phyloP scores from a whole-genome alignment of 2,113 vertebrate genomes.

The Isichthys henryi region DNA sequence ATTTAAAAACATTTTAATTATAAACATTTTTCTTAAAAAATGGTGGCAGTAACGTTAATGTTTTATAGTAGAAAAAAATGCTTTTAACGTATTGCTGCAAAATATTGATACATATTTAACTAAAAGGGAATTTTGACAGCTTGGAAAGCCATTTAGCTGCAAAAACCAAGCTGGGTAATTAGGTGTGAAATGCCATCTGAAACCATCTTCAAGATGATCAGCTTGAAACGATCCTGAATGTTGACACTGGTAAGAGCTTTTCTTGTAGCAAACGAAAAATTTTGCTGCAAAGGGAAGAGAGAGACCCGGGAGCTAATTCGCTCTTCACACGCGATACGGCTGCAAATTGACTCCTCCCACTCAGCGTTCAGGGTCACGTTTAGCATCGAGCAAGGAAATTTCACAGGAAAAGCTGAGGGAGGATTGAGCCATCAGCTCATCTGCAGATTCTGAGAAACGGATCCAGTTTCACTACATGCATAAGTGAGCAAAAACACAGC shows the following conservation, averaged over 20 bases:
- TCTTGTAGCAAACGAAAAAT: not conserved
- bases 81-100: not conserved
- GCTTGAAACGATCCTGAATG: not conserved
- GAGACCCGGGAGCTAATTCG: not conserved
- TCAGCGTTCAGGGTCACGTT: not conserved
- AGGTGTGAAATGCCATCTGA: not conserved
- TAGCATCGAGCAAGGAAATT: not conserved
- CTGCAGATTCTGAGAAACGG: not conserved
- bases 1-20: not conserved
- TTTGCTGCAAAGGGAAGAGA: not conserved
- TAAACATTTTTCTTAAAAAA: not conserved
- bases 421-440: not conserved
- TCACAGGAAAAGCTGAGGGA: not conserved
- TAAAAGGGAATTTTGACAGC: not conserved
- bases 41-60: not conserved
- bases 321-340: not conserved
- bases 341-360: not conserved
- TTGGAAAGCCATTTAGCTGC: not conserved
- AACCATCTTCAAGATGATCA: not conserved
- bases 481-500: not conserved
- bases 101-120: not conserved
- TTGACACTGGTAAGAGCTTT: slow-evolving; percentile 11
- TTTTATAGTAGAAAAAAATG: not conserved
- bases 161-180: not conserved
- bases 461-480: not conserved